These are phyloP conservation scores for Arbacia lixula DNA, from an alignment of 53 echinoderm and acorn worm species.

Conservation along the genomic window DNA sequence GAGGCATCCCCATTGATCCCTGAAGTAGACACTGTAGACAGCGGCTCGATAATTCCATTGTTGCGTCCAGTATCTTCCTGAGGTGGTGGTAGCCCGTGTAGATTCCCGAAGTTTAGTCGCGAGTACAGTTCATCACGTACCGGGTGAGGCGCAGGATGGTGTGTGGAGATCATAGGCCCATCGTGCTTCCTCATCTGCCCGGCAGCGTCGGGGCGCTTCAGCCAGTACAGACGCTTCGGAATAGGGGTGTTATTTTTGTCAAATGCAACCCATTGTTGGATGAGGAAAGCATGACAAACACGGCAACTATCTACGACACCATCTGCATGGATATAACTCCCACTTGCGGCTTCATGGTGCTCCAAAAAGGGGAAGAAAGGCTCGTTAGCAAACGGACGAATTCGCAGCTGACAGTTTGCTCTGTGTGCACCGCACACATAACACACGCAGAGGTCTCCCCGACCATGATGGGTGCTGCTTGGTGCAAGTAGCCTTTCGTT, in stretches of 20 bases:
- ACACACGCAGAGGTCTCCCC: constrained; percentile 70
- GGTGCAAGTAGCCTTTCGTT: constrained; percentile 34
- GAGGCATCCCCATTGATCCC: constrained; percentile 21
- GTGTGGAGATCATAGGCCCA: constrained; percentile 71
- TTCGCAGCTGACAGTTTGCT: constrained; percentile 83
- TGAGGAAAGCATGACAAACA: constrained; percentile 93
- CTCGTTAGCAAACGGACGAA: constrained; percentile 83
- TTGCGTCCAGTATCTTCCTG: constrained; percentile 55
- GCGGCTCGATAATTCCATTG: constrained; percentile 39
- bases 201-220: constrained; percentile 78
- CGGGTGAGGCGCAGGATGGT: constrained; percentile 14
- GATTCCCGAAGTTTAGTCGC: constrained; percentile 74
- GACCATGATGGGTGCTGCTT: constrained; percentile 14
- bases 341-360: constrained; percentile 87
- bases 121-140: constrained; percentile 79
- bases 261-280: constrained; percentile 94
- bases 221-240: constrained; percentile 95
- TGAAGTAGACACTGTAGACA: constrained; percentile 36
- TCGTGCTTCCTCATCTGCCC: constrained; percentile 77
- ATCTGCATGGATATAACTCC: constrained; percentile 68
- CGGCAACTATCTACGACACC: constrained; percentile 87
- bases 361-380: constrained; percentile 98
- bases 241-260: constrained; percentile 94
- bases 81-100: constrained; percentile 49
- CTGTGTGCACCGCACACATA: constrained; percentile 96